These are phyloP conservation scores for Ornithoptera alexandrae DNA, from an alignment of 2,888 invertebrate genomes.

Conservation along the genomic window DNA sequence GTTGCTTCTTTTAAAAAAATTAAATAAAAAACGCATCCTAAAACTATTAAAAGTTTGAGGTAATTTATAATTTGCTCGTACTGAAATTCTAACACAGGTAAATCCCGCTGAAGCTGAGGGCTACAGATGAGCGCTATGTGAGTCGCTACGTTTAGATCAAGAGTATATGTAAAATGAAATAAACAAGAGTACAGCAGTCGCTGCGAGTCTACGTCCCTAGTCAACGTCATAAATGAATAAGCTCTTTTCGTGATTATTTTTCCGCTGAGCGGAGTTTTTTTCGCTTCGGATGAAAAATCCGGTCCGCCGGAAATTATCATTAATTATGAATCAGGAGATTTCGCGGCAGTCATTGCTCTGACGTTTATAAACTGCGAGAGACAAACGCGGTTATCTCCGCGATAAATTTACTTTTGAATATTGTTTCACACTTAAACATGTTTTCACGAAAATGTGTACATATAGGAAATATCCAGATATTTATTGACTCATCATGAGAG, in stretches of 20 bases:
- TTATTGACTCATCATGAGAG: too few species aligned
- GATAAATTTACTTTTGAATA: slow-evolving; percentile 19
- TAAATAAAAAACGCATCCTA: too few species aligned
- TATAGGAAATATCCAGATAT: too few species aligned
- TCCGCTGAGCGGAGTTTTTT: slow-evolving; percentile 58
- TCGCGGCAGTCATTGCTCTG: slow-evolving; percentile 53
- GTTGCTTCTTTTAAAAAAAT: too few species aligned
- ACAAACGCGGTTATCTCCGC: slow-evolving; percentile 33
- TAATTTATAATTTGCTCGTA: too few species aligned
- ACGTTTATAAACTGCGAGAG: slow-evolving; percentile 59
- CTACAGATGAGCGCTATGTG: background rate
- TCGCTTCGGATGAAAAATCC: slow-evolving; percentile 63
- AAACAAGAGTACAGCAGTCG: slow-evolving; percentile 34
- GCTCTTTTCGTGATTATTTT: slow-evolving; percentile 65
- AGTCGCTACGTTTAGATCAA: background rate
- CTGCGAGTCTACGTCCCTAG: slow-evolving; percentile 40
- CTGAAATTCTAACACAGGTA: too few species aligned
- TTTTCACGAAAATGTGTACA: background rate
- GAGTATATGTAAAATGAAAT: slow-evolving; percentile 2
- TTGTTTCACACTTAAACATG: slow-evolving; percentile 4
- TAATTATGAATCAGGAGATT: slow-evolving; percentile 71
- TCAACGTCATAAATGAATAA: slow-evolving; percentile 65
- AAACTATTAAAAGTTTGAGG: too few species aligned
- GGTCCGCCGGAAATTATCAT: slow-evolving; percentile 75
- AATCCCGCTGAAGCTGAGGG: too few species aligned